Base-by-base conservation (phyloP, 1,140 invertebrate species). In the Ericerus pela region DNA sequence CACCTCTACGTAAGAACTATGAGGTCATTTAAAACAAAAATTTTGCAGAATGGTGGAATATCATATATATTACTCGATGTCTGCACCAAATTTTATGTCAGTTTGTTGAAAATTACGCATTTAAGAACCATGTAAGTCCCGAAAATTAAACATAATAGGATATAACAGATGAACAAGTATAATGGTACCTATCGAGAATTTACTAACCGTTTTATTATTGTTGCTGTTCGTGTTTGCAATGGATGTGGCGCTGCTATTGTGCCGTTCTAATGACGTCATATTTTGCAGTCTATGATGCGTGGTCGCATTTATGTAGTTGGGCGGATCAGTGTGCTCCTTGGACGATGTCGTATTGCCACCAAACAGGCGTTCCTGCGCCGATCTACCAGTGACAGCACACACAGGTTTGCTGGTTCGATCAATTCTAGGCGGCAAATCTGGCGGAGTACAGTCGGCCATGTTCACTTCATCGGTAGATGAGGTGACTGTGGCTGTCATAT, bases 401-500 rank as follows among this genome's bases (percentile, higher is more conserved):
- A 68, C 70, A 2, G 85, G 85, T 65, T 88, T 88, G 2, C 73
- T 80, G 52, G 78, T 80, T 37, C 86, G 74, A 69, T 89, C 85
- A 14, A 89, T 78, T 37, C 85, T 75, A 12, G 88, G 89, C 0
- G 89, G 88, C 54, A 90, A 69, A 71, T 90, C 85, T 3, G 85
- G 86, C 2, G 79, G 78, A 28, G 68, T 47, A 14, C 41, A 18
- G 4, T 24, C 16, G 11, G 26, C 41, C 4, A 18, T 24, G 41
- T 47, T 47, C 26, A 47, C 68, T 61, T 55, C 53, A 33, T 53
- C 51, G 36, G 53, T 53, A 18, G 59, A 47, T 20, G 28, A 58
- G 2, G 59, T 56, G 28, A 47, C 58, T 10, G 58, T 54, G 16
- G 65, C 63, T 28, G 70, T 61, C 3, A 73, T 73, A 64, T 81